Percentiles rank a stretch among this genome's conserved stretches.
Evolutionary conservation across 2,888 invertebrate genomes (phyloP).

Genomic region (Didymodactylos carnosus): DNA sequence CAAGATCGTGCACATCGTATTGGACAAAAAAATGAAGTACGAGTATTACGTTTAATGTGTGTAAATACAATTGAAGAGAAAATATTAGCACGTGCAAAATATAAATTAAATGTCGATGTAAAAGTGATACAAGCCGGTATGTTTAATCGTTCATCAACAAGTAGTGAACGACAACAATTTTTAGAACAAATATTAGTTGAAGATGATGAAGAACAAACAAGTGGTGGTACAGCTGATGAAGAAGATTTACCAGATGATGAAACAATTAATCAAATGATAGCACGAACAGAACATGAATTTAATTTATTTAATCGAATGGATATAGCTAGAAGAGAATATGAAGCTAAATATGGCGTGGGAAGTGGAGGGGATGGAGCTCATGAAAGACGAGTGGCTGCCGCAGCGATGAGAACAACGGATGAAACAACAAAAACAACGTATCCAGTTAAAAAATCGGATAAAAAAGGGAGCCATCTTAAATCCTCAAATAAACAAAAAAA

Average conservation of each 20-base stretch:
- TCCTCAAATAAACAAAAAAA: no score
- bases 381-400: neutral
- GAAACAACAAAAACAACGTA: constrained; percentile 31
- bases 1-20: constrained; percentile 98
- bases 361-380: neutral
- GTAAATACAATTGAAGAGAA: constrained; percentile 96
- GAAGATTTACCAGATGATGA: constrained; percentile 96
- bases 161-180: constrained; percentile 82
- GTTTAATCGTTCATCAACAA: constrained; percentile 98
- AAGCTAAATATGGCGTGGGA: neutral
- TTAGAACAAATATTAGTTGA: constrained; percentile 59
- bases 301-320: constrained; percentile 64
- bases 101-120: constrained; percentile 96
- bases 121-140: constrained; percentile 99
- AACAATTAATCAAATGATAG: constrained; percentile 95
- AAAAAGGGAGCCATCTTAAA: no score
- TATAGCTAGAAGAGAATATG: constrained; percentile 51
- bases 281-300: constrained; percentile 77
- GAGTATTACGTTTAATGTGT: constrained; percentile 86
- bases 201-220: constrained; percentile 45
- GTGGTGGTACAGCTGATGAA: constrained; percentile 62
- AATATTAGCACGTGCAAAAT: constrained; percentile 79
- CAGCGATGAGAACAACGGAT: neutral
- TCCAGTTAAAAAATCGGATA: constrained; percentile 84
- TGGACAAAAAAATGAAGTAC: constrained; percentile 90